Evolutionary conservation across 2,113 vertebrate species (phyloP).

Genomic region (Prochilodus magdalenae): DNA sequence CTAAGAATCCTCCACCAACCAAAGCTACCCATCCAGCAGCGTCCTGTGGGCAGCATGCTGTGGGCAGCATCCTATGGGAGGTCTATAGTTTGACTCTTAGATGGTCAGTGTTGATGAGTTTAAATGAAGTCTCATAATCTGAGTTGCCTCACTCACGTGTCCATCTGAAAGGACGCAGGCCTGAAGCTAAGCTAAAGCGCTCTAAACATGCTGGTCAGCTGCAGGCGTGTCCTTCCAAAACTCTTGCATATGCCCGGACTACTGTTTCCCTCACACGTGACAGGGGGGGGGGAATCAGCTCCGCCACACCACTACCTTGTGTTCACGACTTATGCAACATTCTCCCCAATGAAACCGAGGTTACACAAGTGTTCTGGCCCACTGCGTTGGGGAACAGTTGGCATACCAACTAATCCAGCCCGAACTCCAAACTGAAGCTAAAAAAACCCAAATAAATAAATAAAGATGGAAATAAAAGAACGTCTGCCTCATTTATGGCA

Average conservation of each 20-base stretch:
- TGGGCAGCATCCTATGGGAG: too few species aligned
- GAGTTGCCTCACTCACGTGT: background rate
- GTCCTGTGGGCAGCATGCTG: too few species aligned
- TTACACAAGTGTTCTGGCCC: slow-evolving; percentile 69
- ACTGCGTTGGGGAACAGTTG: slow-evolving; percentile 67
- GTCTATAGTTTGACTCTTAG: too few species aligned
- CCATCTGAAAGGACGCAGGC: background rate
- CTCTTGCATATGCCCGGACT: slow-evolving; percentile 6
- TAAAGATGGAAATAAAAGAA: slow-evolving; percentile 61
- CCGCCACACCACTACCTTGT: slow-evolving; percentile 63
- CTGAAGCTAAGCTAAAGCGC: background rate
- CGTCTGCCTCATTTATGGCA: slow-evolving; percentile 72
- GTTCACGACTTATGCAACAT: slow-evolving; percentile 68
- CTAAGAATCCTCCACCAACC: too few species aligned
- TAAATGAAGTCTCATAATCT: too few species aligned
- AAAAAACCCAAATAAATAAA: slow-evolving; percentile 50
- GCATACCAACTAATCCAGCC: slow-evolving; percentile 72
- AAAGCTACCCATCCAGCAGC: too few species aligned
- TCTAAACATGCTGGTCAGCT: slow-evolving; percentile 18
- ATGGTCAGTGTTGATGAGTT: too few species aligned
- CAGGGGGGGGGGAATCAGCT: slow-evolving; percentile 58
- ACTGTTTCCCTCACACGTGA: slow-evolving; percentile 53
- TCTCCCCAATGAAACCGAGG: slow-evolving; percentile 56
- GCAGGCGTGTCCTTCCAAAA: slow-evolving; percentile 29
- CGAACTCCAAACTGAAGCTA: slow-evolving; percentile 48